These are phyloP conservation scores for Nemotelus nigrinus DNA, from an alignment of 2,888 invertebrate species.

Conservation along the genomic window DNA sequence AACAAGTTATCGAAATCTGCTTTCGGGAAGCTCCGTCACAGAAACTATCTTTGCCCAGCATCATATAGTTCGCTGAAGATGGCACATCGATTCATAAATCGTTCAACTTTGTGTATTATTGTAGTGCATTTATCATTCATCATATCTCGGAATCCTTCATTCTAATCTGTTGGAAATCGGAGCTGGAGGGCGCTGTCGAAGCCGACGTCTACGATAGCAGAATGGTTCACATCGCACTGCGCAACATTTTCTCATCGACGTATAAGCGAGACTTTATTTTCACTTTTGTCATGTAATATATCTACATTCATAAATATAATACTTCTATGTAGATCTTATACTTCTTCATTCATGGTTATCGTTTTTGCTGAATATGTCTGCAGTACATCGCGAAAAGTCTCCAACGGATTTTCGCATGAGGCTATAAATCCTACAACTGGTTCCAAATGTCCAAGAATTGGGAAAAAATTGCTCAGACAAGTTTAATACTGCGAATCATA, in stretches of 20 bases:
- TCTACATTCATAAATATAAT: conserved; percentile 6
- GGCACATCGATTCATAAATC: conserved; percentile 51
- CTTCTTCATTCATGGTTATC: conserved; percentile 15
- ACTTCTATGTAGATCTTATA: background rate
- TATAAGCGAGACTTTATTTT: conserved; percentile 37
- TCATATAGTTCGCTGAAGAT: conserved; percentile 39
- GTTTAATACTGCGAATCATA: conserved; percentile 49
- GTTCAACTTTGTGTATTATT: conserved; percentile 51
- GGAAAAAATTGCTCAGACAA: conserved; percentile 50
- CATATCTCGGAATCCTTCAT: conserved; percentile 47
- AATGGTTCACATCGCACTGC: conserved; percentile 41
- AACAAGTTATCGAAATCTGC: background rate
- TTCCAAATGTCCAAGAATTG: conserved; percentile 50
- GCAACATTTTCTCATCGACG: conserved; percentile 42
- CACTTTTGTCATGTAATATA: conserved; percentile 44
- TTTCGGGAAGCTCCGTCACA: conserved; percentile 17
- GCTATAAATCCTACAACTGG: conserved; percentile 48
- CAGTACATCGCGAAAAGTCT: conserved; percentile 45
- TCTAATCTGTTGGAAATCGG: conserved; percentile 36
- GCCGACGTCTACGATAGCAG: conserved; percentile 6
- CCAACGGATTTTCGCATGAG: conserved; percentile 48
- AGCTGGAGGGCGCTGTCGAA: conserved; percentile 3
- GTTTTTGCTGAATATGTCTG: conserved; percentile 15
- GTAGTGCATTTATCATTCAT: conserved; percentile 49
- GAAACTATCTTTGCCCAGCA: conserved; percentile 12